Evolutionary conservation across 2,113 vertebrate genomes (phyloP).

Genomic region (Bettongia penicillata): DNA sequence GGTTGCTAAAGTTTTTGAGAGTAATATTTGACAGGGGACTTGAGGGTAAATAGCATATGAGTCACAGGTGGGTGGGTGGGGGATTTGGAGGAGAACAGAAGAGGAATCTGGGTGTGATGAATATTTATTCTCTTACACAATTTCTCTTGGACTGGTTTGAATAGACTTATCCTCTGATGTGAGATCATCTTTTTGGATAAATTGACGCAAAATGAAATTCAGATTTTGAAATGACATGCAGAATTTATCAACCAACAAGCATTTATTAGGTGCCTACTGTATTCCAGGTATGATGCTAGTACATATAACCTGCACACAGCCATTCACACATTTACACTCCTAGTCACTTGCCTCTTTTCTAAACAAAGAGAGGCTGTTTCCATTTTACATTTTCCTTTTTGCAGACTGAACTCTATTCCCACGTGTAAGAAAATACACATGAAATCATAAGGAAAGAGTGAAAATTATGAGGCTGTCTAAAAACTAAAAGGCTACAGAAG

Average conservation of each 20-base stretch:
- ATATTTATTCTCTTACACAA: background rate
- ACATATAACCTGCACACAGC: background rate
- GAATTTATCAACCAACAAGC: background rate
- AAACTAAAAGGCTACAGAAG: slow-evolving; percentile 56
- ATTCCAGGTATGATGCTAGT: background rate
- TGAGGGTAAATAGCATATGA: background rate
- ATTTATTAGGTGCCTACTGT: background rate
- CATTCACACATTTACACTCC: background rate
- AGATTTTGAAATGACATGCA: background rate
- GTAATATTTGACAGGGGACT: background rate
- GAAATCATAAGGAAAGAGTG: slow-evolving; percentile 25
- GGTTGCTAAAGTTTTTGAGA: background rate
- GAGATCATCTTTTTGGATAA: background rate
- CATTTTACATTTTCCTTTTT: background rate
- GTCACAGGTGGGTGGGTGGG: background rate
- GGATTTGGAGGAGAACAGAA: background rate
- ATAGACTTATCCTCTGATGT: background rate
- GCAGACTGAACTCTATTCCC: background rate
- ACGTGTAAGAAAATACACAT: background rate
- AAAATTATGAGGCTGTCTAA: slow-evolving; percentile 58
- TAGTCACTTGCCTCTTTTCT: background rate
- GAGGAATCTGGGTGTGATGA: background rate
- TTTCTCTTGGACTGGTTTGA: background rate
- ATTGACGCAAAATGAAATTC: background rate
- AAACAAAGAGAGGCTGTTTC: background rate